phyloP scores from a whole-genome alignment of 2,888 invertebrate species.

The Eudemis profundana region DNA sequence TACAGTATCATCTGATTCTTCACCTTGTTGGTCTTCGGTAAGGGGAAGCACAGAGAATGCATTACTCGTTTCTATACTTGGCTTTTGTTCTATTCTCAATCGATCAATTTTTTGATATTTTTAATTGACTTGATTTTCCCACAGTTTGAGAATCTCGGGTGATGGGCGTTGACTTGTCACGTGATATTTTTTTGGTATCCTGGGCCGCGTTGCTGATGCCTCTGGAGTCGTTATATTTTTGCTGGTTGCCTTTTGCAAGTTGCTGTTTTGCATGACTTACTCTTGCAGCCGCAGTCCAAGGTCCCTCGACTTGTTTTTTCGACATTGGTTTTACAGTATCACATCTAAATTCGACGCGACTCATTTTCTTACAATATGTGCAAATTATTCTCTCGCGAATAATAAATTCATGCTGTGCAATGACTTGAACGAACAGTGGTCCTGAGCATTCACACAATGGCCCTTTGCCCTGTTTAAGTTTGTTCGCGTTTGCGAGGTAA shows the following conservation, averaged over 20 bases:
- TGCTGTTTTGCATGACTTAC: constrained; percentile 3
- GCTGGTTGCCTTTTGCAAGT: background rate
- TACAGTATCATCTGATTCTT: constrained; percentile 3
- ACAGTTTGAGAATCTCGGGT: no score
- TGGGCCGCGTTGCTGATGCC: background rate
- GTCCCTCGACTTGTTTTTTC: constrained; percentile 9
- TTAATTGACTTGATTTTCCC: no score
- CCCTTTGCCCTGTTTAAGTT: constrained; percentile 15
- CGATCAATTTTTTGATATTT: no score
- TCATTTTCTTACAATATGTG: constrained; percentile 12
- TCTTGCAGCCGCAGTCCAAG: constrained; percentile 8
- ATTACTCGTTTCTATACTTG: constrained; percentile 1
- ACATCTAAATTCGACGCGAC: constrained; percentile 16
- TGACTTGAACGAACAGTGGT: background rate
- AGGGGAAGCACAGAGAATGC: background rate
- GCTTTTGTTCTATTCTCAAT: no score
- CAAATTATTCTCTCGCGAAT: constrained; percentile 13
- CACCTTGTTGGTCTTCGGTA: background rate
- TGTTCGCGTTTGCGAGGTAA: constrained; percentile 3
- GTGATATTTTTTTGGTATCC: no score
- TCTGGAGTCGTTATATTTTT: constrained; percentile 7
- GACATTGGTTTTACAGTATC: constrained; percentile 8
- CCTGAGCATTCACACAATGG: constrained; percentile 10
- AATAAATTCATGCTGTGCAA: constrained; percentile 6
- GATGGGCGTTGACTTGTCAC: no score